These are phyloP conservation scores for Temnothorax curvispinosus DNA, from an alignment of 1,140 invertebrate species.

Conservation along the genomic window DNA sequence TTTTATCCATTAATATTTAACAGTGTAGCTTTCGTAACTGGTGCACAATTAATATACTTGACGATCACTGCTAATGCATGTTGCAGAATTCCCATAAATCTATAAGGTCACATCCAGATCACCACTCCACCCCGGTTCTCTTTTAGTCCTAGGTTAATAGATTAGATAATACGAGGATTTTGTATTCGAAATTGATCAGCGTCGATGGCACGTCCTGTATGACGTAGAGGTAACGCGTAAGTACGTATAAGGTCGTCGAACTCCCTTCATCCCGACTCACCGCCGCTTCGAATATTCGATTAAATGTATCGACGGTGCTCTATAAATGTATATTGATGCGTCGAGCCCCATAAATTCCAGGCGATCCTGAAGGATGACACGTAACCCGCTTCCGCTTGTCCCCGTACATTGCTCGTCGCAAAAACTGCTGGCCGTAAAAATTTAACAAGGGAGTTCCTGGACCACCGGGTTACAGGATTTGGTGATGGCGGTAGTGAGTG, in stretches of 20 bases:
- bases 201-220: neutral
- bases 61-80: neutral
- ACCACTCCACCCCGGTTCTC: neutral
- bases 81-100: neutral
- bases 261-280: slow-evolving; percentile 1
- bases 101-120: neutral
- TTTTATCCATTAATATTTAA: too few relatives aligned
- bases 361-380: slow-evolving; percentile 51
- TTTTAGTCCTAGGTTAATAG: neutral
- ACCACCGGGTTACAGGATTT: slow-evolving; percentile 35
- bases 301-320: slow-evolving; percentile 57
- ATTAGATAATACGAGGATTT: slow-evolving; percentile 40
- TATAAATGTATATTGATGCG: slow-evolving; percentile 59
- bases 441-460: slow-evolving; percentile 75
- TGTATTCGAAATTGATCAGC: slow-evolving; percentile 31
- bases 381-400: slow-evolving; percentile 30
- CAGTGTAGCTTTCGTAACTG: neutral
- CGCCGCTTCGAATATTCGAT: slow-evolving; percentile 57
- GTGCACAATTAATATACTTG: slow-evolving; percentile 11
- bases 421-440: slow-evolving; percentile 77
- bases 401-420: slow-evolving; percentile 44
- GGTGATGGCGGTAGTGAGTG: neutral
- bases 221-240: slow-evolving; percentile 16
- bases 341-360: slow-evolving; percentile 57
- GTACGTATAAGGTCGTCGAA: slow-evolving; percentile 31